Evolutionary conservation across 2,888 invertebrate genomes (phyloP).

Genomic region (Coelogynopora nodosa): DNA sequence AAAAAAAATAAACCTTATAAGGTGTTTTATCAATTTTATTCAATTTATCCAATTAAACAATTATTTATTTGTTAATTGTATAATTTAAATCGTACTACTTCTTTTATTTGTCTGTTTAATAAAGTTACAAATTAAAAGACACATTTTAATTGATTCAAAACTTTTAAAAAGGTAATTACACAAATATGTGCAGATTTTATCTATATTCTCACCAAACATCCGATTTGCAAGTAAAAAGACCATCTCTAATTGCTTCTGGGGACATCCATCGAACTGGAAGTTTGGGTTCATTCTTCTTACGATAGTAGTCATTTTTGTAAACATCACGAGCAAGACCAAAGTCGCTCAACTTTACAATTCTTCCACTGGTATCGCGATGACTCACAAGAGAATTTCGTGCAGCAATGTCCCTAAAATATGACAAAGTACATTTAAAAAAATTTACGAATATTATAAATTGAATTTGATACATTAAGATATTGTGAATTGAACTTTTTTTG

Average conservation of each 20-base stretch:
- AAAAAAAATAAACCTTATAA: no score
- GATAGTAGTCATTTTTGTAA: slow-evolving; percentile 39
- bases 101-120: no score
- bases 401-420: slow-evolving; percentile 40
- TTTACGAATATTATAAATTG: neutral
- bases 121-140: no score
- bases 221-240: slow-evolving; percentile 47
- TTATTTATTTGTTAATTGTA: no score
- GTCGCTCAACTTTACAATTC: slow-evolving; percentile 40
- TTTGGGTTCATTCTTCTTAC: slow-evolving; percentile 43
- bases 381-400: slow-evolving; percentile 44
- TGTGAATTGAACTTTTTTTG: no score
- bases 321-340: slow-evolving; percentile 44
- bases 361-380: neutral
- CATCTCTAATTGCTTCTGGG: slow-evolving; percentile 43
- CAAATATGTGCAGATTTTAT: no score
- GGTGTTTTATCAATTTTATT: no score
- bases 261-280: slow-evolving; percentile 45
- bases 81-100: no score
- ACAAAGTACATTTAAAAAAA: neutral
- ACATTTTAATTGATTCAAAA: no score
- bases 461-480: no score
- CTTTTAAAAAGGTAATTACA: no score
- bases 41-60: no score
- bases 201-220: slow-evolving; percentile 43